Evolutionary conservation across 2,797 vertebrate species (phyloP), one percentile per base, ranked within the genome.

Genomic region (Gymnopithys bicolor): DNA sequence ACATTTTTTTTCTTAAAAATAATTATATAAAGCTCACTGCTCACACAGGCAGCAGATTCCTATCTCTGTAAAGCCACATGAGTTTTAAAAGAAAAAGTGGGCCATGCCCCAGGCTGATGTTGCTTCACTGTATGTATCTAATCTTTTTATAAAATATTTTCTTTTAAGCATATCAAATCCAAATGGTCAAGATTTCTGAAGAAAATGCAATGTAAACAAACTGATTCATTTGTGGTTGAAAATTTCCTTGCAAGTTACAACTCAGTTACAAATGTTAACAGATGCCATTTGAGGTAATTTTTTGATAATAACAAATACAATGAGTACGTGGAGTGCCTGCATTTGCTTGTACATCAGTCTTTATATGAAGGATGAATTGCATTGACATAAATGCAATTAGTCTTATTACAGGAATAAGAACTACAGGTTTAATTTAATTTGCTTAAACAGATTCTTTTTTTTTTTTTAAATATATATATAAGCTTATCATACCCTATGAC

Each of bases 231-330:
- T 52, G 19, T 8, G 77, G 21, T 53, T 82, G 56, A 84, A 69
- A 77, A 92, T 84, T 80, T 70, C 35, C n/a, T 70, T 68, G 41
- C 7, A 55, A 56, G 53, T 59, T 56, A 35, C 13, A 43, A 27
- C 63, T 70, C 1, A 0, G 59, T 80, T 70, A 43, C 74, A 84
- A 80, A 85, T 83, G 37, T 70, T 94, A 93, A 37, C 3, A 10
- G 59, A 79, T 79, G 27, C 67, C 1, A 63, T 87, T 92, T 84
- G 52, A 82, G 32, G 35, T 28, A 37, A 15, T 56, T 84, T 94
- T 77, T 56, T 82, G 23, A 23, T 74, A 82, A 87, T 33, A 64
- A 27, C 23, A 91, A 94, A 69, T 5, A 62, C 51, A 79, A 93
- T 13, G 5, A 79, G 7, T 25, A 67, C 13, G 18, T 79, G 39